Base-by-base conservation (phyloP, 92 coral and sea anemone genomes). In the Desmophyllum pertusum region DNA sequence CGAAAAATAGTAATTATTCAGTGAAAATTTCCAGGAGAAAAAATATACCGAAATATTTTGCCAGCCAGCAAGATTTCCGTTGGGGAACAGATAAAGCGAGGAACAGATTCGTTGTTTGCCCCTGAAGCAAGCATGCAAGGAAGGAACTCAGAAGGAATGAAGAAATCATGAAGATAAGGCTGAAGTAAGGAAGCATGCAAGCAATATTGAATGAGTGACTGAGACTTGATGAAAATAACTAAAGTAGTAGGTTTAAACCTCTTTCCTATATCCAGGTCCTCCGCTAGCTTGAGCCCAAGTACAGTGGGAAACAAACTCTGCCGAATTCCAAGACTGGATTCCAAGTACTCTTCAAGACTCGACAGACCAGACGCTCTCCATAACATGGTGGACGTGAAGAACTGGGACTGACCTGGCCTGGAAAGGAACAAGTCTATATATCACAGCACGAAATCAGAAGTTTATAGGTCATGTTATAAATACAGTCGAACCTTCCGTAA, bases 361-460 rank as follows among this genome's bases (percentile, higher is more conserved):
- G 75, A 46, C 55, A 65, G 14, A 35, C 78, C 83, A 50, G 78
- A 72, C 21, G 73, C 81, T 55, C 79, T 39, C 90, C 87, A 87
- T 19, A 87, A 38, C 78, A 87, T 81, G 7, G 83, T 76, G 45
- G 86, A 83, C 17, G 90, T 87, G 5, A 82, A 70, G 37, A 87
- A 50, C 74, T 75, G 87, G 64, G 90, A 87, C 74, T 76, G 87
- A 67, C 76, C 85, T 36, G 90, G 76, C 76, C 90, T 87, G 31
- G 4, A 55, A 30, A 48, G 27, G 1, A 23, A 74, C 1, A 18
- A 64, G 40, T 15, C 23, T 30, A 42, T 23, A 33, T 2, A 30
- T 42, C 36, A 29, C 33, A n/a, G 2, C 57, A 30, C n/a, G 0
- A 43, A 66, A 9, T 36, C 2, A 0, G 35, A 5, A 65, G 5